Base-by-base conservation (phyloP, 2,888 invertebrate genomes). In the Ornithoptera priamus region DNA sequence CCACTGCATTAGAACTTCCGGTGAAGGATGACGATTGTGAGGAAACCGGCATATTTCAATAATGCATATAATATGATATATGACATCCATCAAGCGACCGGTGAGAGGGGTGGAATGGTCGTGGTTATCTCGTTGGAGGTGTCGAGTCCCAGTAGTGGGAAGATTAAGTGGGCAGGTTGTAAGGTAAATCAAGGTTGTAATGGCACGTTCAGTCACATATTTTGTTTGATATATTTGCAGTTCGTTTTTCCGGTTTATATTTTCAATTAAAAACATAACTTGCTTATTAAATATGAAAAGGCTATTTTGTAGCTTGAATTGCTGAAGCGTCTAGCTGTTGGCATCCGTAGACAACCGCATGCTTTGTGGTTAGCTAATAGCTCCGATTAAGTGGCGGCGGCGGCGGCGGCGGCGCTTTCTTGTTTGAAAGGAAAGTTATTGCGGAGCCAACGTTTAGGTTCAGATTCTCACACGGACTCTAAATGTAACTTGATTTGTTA, bases 331-430 rank as follows among this genome's bases (percentile, higher is more conserved):
- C 64, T 42, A 42, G 65, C n/a, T 30, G 30, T 61, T 42, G 46
- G 42, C 60, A 42, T 62, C 62, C 30, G 30, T 30, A 58, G 59
- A 62, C 42, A 69, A 65, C 62, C 69, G 62, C 69, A 42, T 56
- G 62, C 62, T 57, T 65, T 69, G 65, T 42, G 69, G 69, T 62
- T n/a, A 65, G 65, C 65, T 69, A 69, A 69, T 69, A 24, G 62
- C 69, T 10, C 57, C 62, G 46, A 65, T 69, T 65, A 69, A 65
- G 61, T 58, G 65, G 65, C 42, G 1, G 22, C 22, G 22, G 22
- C 22, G 22, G 22, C 22, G 30, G 62, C 61, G 65, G 58, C 62
- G 65, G 50, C 65, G 65, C 62, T 69, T 69, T 62, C 69, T 65
- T 65, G 69, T 69, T 62, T 46, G 30, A 65, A 36, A 46, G 57